A percentile compares a stretch with the other conserved stretches of the same genome.
Conservation (phyloP, 2,888 invertebrate species). For the Listrodromus nycthemerus region DNA sequence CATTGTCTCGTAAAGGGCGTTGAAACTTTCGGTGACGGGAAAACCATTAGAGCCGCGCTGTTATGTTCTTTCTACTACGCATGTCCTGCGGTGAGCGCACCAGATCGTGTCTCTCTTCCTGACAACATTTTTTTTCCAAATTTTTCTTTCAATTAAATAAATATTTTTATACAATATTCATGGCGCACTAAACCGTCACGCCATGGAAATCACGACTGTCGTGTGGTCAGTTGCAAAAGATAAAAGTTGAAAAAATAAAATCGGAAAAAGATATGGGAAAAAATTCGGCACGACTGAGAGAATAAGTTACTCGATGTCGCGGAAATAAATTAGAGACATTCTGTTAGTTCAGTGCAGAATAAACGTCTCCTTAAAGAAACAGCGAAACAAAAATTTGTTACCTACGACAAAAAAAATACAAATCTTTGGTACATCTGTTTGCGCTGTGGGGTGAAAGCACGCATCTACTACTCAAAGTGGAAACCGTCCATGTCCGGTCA, state of each 20-base stretch:
- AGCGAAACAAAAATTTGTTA: too few relatives aligned
- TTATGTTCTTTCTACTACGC: slow-evolving; percentile 20
- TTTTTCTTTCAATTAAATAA: not conserved
- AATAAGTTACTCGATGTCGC: not conserved
- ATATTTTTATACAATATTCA: not conserved
- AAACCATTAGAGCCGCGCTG: slow-evolving; percentile 45
- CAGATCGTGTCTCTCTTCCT: not conserved
- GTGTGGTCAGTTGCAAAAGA: not conserved
- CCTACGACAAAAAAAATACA: not conserved
- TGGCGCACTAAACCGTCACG: not conserved
- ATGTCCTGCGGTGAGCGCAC: slow-evolving; percentile 12
- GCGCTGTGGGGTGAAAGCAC: not conserved
- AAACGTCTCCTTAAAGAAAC: too few relatives aligned
- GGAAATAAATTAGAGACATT: not conserved
- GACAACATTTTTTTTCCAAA: not conserved
- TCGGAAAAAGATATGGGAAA: not conserved
- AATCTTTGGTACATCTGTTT: slow-evolving; percentile 14
- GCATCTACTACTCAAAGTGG: slow-evolving; percentile 45
- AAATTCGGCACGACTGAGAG: not conserved
- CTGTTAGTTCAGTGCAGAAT: too few relatives aligned
- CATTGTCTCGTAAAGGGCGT: slow-evolving; percentile 57
- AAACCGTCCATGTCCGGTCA: slow-evolving; percentile 51
- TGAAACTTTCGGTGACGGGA: slow-evolving; percentile 48
- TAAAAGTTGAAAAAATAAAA: not conserved
- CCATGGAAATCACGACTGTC: not conserved